Evolutionary conservation across 1,140 invertebrate species (phyloP).

Genomic region (Drosophila novamexicana): DNA sequence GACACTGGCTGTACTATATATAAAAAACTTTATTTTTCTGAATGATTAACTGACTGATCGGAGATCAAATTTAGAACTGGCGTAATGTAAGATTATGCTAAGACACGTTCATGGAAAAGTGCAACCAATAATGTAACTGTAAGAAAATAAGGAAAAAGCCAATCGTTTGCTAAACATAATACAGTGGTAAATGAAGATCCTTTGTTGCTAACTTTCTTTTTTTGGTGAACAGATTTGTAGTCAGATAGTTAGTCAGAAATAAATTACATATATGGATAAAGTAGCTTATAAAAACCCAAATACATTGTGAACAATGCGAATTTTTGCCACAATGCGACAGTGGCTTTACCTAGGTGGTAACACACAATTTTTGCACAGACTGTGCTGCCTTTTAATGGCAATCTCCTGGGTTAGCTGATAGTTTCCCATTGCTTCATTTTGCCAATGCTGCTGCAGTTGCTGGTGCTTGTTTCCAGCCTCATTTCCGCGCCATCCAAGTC

Average conservation of each 20-base stretch:
- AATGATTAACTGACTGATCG: background rate
- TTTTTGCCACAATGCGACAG: background rate
- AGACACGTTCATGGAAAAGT: no score
- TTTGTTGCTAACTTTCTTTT: no score
- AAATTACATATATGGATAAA: no score
- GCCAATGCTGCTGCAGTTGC: conserved; percentile 17
- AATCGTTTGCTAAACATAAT: no score
- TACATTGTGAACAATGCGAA: background rate
- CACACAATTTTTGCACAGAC: conserved; percentile 2
- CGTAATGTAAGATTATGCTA: no score
- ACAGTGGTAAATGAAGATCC: no score
- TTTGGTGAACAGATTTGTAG: no score
- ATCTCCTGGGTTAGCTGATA: conserved; percentile 46
- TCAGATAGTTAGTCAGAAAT: no score
- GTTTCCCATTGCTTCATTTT: conserved; percentile 68
- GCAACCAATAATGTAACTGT: no score
- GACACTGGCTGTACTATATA: background rate
- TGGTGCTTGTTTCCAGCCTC: conserved; percentile 52
- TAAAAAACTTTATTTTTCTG: background rate
- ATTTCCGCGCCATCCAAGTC: conserved; percentile 69
- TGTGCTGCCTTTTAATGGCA: conserved; percentile 37
- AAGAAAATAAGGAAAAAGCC: no score
- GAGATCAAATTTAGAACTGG: no score
- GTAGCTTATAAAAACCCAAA: background rate
- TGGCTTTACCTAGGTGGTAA: conserved; percentile 9